Evolutionary conservation across 30 jellyfish, hydroid and myxozoan genomes (phyloP).

Genomic region (Cassiopea xamachana): DNA sequence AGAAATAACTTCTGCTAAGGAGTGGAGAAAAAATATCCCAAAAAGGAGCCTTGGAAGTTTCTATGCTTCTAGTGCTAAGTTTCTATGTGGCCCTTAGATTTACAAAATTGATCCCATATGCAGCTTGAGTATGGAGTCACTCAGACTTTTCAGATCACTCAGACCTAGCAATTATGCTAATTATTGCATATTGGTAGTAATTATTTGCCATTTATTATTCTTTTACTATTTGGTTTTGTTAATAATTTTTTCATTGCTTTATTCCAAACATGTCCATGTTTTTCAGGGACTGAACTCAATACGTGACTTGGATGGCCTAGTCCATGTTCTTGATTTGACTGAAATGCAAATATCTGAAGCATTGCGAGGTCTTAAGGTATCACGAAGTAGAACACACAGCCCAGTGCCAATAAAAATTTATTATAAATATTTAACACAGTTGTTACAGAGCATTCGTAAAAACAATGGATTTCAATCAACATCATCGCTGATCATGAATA

Average conservation of each 20-base stretch:
- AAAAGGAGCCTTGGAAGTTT: too few relatives aligned
- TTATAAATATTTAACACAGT: slow-evolving; percentile 56
- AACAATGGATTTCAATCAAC: slow-evolving; percentile 14
- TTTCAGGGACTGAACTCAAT: slow-evolving; percentile 61
- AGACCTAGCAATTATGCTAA: too few relatives aligned
- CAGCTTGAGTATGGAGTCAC: too few relatives aligned
- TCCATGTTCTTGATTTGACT: slow-evolving; percentile 62
- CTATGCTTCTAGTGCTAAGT: too few relatives aligned
- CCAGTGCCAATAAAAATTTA: slow-evolving; percentile 57
- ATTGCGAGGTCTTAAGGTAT: slow-evolving; percentile 56
- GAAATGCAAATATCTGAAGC: slow-evolving; percentile 73
- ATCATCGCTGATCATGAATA: slow-evolving; percentile 53
- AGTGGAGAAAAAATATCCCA: too few relatives aligned
- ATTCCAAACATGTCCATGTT: background rate
- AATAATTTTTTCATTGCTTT: too few relatives aligned
- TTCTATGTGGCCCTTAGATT: too few relatives aligned
- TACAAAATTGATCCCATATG: too few relatives aligned
- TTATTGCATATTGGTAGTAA: too few relatives aligned
- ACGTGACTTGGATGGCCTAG: slow-evolving; percentile 64
- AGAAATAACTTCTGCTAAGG: too few relatives aligned
- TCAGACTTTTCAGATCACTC: too few relatives aligned
- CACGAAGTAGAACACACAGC: slow-evolving; percentile 56
- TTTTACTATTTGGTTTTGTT: too few relatives aligned
- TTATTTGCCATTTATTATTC: background rate
- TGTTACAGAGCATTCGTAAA: slow-evolving; percentile 42